Percentiles rank a stretch among this genome's conserved stretches.
These are phyloP conservation scores for Drosophila lacertosa DNA, from an alignment of 1,140 invertebrate genomes.

Conservation along the genomic window DNA sequence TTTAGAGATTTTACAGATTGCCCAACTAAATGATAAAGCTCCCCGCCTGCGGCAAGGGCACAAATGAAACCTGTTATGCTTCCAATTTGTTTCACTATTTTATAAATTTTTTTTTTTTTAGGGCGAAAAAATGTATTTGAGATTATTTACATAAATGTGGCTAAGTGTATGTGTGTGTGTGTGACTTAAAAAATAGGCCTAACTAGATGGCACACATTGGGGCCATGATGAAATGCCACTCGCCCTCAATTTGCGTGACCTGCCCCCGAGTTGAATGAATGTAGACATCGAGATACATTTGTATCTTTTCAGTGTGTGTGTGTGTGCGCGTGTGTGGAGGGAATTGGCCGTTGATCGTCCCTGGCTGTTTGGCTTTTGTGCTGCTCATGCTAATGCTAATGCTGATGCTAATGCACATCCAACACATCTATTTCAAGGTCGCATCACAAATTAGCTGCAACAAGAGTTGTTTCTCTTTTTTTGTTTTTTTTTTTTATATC, in stretches of 20 bases:
- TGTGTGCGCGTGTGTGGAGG: neutral
- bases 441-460: constrained; percentile 65
- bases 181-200: constrained; percentile 36
- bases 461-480: constrained; percentile 18
- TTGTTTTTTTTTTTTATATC: constrained; percentile 2
- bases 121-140: constrained; percentile 30
- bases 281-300: constrained; percentile 1
- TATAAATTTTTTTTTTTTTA: constrained; percentile 43
- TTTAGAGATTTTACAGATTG: constrained; percentile 5
- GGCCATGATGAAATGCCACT: constrained; percentile 37
- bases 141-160: constrained; percentile 45
- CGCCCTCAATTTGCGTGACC: constrained; percentile 52
- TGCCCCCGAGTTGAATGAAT: constrained; percentile 37
- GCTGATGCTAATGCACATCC: constrained; percentile 68
- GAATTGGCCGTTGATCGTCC: constrained; percentile 39
- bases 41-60: constrained; percentile 36
- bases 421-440: constrained; percentile 68
- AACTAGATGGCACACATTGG: constrained; percentile 40
- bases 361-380: constrained; percentile 68
- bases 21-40: constrained; percentile 17
- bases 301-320: neutral
- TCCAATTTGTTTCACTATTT: constrained; percentile 53
- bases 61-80: constrained; percentile 65
- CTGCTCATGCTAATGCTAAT: too few relatives aligned
- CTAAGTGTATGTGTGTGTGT: neutral